phyloP scores from a whole-genome alignment of 2,888 invertebrate species.

The Andrena dorsata region DNA sequence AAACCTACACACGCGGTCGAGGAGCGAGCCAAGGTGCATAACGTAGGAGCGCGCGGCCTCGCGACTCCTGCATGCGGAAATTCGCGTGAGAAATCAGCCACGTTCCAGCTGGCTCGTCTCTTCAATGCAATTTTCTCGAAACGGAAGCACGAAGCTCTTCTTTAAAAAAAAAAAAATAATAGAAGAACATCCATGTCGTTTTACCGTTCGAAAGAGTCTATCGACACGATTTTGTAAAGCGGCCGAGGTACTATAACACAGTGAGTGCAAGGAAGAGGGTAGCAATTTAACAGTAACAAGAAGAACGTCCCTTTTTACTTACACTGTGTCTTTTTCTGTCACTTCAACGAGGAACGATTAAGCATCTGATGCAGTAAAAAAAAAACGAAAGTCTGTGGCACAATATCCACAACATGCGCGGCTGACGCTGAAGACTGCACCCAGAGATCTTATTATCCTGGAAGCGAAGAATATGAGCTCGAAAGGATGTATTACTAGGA shows the following conservation, averaged over 20 bases:
- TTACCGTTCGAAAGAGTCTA: not conserved
- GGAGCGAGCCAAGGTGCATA: slow-evolving; percentile 24
- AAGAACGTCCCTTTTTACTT: slow-evolving; percentile 19
- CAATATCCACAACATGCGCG: slow-evolving; percentile 50
- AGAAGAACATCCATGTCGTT: not conserved
- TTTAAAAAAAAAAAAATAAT: not conserved
- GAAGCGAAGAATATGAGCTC: slow-evolving; percentile 38
- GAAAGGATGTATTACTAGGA: slow-evolving; percentile 50
- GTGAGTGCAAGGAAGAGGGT: not conserved
- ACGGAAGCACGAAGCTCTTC: not conserved
- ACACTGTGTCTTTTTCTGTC: not conserved
- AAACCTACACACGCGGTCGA: slow-evolving; percentile 57
- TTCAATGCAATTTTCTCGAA: slow-evolving; percentile 29
- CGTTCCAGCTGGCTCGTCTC: slow-evolving; percentile 29
- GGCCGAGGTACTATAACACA: not conserved
- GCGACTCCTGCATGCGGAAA: slow-evolving; percentile 59
- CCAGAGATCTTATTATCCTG: slow-evolving; percentile 31
- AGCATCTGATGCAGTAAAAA: slow-evolving; percentile 3
- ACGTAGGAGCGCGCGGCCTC: slow-evolving; percentile 29
- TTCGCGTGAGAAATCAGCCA: slow-evolving; percentile 63
- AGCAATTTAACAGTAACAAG: slow-evolving; percentile 3
- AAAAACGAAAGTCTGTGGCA: not conserved
- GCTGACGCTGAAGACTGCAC: slow-evolving; percentile 36
- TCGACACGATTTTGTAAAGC: not conserved
- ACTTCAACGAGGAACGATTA: slow-evolving; percentile 15